Evolutionary conservation across 2,113 vertebrate genomes (phyloP).

Genomic region (Ochotona princeps): DNA sequence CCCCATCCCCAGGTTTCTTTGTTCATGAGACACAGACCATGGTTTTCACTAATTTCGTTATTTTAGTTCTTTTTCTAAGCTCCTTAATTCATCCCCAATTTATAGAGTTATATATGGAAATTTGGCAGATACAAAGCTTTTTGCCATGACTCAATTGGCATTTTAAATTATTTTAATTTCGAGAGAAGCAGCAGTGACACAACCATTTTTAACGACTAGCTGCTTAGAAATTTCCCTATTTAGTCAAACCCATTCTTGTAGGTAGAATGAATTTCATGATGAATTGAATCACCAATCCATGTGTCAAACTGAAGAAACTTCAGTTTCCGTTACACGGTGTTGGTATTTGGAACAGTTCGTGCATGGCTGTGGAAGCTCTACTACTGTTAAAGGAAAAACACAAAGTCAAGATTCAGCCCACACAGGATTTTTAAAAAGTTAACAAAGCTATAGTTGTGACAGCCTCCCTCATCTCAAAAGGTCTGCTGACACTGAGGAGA

Average conservation of each 20-base stretch:
- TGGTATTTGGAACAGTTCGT: constrained; percentile 46
- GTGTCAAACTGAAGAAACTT: constrained; percentile 27
- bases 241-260: constrained; percentile 52
- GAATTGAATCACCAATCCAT: constrained; percentile 60
- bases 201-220: constrained; percentile 71
- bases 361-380: constrained; percentile 37
- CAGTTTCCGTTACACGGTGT: constrained; percentile 20
- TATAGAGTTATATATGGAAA: constrained; percentile 38
- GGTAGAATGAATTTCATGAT: constrained; percentile 56
- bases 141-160: constrained; percentile 71
- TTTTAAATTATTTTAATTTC: constrained; percentile 75
- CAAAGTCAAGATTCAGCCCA: background rate
- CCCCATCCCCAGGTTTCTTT: background rate
- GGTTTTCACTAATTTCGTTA: constrained; percentile 50
- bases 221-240: constrained; percentile 50
- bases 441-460: constrained; percentile 40
- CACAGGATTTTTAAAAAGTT: background rate
- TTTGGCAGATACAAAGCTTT: constrained; percentile 61
- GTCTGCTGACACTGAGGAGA: background rate
- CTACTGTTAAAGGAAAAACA: constrained; percentile 20
- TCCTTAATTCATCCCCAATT: constrained; percentile 57
- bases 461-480: constrained; percentile 15
- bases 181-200: constrained; percentile 58
- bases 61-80: constrained; percentile 33
- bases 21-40: constrained; percentile 15